These are phyloP conservation scores for Peromyscus maniculatus DNA, from an alignment of 2,113 vertebrate species.

Conservation along the genomic window DNA sequence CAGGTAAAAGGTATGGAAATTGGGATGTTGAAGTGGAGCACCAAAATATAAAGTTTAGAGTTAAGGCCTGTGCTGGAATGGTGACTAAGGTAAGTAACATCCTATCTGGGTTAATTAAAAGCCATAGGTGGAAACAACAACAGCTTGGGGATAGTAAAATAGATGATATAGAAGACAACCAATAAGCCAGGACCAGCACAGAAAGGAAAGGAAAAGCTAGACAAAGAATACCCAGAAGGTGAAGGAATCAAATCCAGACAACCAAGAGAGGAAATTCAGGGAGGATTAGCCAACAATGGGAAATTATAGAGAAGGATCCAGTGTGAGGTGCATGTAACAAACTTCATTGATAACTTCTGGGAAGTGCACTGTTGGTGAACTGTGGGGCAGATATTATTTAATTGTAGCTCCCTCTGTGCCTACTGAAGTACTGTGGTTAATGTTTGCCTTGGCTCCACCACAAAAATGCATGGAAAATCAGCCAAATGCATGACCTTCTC, in stretches of 20 bases:
- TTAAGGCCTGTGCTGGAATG: background rate
- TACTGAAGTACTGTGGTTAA: background rate
- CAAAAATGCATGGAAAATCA: background rate
- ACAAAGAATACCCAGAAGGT: background rate
- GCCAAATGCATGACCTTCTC: background rate
- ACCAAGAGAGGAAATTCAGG: background rate
- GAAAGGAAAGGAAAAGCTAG: background rate
- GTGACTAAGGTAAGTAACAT: background rate
- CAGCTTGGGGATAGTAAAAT: slow-evolving; percentile 5
- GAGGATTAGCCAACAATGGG: background rate
- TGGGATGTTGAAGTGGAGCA: slow-evolving; percentile 2
- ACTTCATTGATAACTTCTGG: background rate
- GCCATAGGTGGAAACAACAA: background rate
- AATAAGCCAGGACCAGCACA: background rate
- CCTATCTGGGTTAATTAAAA: slow-evolving; percentile 5
- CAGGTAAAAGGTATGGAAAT: background rate
- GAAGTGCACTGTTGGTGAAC: background rate
- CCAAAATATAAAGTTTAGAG: slow-evolving; percentile 19
- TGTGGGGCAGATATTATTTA: background rate
- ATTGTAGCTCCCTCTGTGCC: background rate
- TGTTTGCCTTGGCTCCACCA: background rate
- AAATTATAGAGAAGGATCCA: background rate
- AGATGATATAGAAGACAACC: background rate
- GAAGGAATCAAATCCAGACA: background rate
- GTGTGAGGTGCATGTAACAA: background rate